Evolutionary conservation across 1,140 invertebrate species (phyloP).

Genomic region (Nebria ingens): DNA sequence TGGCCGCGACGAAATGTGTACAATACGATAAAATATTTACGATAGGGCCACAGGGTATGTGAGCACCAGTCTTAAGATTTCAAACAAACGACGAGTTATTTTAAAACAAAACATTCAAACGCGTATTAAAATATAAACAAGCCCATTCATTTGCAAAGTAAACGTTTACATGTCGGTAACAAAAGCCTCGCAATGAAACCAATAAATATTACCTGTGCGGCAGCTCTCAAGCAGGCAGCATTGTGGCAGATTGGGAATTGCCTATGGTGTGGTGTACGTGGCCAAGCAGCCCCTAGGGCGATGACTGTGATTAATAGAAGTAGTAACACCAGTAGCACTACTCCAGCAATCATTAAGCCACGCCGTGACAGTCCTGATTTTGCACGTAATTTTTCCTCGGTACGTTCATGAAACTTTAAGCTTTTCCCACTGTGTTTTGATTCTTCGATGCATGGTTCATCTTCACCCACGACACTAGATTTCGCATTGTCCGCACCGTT

Average conservation of each 20-base stretch:
- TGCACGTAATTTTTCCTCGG: constrained; percentile 21
- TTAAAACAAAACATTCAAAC: not conserved
- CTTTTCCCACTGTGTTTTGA: constrained; percentile 8
- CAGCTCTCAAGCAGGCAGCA: constrained; percentile 27
- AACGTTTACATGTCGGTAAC: not conserved
- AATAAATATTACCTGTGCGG: constrained; percentile 27
- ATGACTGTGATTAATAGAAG: constrained; percentile 30
- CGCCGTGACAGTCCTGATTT: constrained; percentile 25
- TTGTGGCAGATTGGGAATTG: constrained; percentile 26
- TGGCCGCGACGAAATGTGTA: not conserved
- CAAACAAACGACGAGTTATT: not conserved
- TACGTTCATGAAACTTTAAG: constrained; percentile 14
- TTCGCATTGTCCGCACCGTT: constrained; percentile 15
- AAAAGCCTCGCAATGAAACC: not conserved
- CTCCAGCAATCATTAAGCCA: constrained; percentile 24
- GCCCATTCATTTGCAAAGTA: not conserved
- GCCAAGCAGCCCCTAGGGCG: constrained; percentile 29
- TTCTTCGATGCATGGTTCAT: constrained; percentile 23
- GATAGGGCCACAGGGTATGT: not conserved
- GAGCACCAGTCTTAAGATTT: not conserved
- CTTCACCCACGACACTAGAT: constrained; percentile 14
- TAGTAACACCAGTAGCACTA: constrained; percentile 25
- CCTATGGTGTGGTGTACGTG: constrained; percentile 23
- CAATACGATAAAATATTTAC: not conserved
- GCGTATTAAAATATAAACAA: not conserved